Evolutionary conservation across 2,888 invertebrate species (phyloP), one percentile per base, ranked within the genome.

Genomic region (Alcis repandata): DNA sequence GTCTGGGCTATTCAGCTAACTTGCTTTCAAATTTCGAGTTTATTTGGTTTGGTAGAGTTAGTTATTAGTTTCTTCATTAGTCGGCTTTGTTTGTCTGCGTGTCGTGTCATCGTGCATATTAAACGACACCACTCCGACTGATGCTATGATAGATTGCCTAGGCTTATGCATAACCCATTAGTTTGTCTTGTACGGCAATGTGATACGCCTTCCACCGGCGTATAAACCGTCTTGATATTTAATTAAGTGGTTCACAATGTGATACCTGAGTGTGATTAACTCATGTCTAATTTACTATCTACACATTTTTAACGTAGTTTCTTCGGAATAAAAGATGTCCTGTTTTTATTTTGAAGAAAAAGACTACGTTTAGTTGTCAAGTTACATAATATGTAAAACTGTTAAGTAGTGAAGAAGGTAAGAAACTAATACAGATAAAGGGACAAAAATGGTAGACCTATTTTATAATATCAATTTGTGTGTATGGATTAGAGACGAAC

Each of bases 1-100:
- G 13, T 38, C 19, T 38, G 9, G 19, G 45, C 6, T 32, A 19
- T 57, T 46, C 38, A 15, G 17, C 27, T 15, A 43, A 58, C 10
- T 22, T 22, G 36, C 15, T 46, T 38, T 9, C 20, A 20, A 33
- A 51, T 43, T 32, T 19, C 32, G 4, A 32, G 20, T 49, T 41
- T 59, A 22, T 46, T 36, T 53, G 53, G 41, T 20, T 20, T 17
- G 22, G 48, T 19, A 61, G 61, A 64, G 63, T 68, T 54, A 13
- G 59, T 74, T 75, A 73, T 75, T 74, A 73, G 70, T 73, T 77
- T 73, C 69, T 66, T 73, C 70, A 67, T 73, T 75, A 69, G 64
- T 46, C 48, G 41, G 60, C 67, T 67, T 70, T 71, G 68, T 71
- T 63, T 69, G 67, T 49, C 58, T 54, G 43, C 38, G 61, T 67